Evolutionary conservation across 2,797 vertebrate genomes (phyloP).

Genomic region (Sebastes matsubarae): DNA sequence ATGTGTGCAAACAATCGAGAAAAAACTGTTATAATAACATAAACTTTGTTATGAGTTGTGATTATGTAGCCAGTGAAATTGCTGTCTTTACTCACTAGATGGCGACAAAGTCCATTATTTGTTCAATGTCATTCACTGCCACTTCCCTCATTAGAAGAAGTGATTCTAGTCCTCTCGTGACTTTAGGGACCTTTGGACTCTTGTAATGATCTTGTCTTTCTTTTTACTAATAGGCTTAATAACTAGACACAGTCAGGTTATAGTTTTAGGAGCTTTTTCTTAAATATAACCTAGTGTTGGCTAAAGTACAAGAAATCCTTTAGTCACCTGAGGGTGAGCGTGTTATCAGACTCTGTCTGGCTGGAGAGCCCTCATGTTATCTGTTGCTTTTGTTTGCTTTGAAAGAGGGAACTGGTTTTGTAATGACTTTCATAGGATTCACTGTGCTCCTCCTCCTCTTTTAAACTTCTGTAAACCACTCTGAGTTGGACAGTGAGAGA

Average conservation of each 20-base stretch:
- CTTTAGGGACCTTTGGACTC: neutral
- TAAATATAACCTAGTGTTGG: neutral
- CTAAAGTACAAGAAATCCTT: neutral
- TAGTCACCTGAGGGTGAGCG: no score
- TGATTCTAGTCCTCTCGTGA: no score
- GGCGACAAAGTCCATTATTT: constrained; percentile 25
- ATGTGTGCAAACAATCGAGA: no score
- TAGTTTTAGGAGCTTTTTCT: neutral
- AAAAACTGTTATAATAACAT: no score
- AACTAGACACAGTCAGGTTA: neutral
- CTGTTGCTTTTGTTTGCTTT: constrained; percentile 35
- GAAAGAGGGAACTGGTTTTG: constrained; percentile 42
- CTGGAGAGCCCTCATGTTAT: neutral
- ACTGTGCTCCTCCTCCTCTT: constrained; percentile 37
- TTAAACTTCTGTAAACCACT: neutral
- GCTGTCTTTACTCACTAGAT: constrained; percentile 51
- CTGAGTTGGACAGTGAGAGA: neutral
- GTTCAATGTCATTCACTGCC: neutral
- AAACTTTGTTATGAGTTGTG: no score
- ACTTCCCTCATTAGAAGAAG: no score
- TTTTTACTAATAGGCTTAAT: no score
- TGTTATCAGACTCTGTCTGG: neutral
- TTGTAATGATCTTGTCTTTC: neutral
- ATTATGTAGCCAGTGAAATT: neutral
- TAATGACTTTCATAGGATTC: constrained; percentile 1